A percentile compares a stretch with the other conserved stretches of the same genome.
Conservation (phyloP, 1,140 invertebrate species). For the Nylanderia fulva region DNA sequence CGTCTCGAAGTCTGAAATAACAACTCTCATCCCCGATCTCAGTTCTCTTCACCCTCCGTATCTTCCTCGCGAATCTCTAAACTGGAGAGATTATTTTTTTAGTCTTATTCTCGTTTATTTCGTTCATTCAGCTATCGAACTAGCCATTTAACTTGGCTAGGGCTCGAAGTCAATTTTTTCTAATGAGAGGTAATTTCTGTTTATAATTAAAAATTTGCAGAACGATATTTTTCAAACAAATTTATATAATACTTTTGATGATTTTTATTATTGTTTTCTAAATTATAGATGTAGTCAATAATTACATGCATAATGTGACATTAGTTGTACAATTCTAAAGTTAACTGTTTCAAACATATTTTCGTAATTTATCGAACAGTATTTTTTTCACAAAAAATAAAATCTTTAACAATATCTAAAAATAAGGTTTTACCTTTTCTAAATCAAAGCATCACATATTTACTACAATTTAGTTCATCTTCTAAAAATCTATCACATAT, state of each 20-base stretch:
- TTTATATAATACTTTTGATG: too few relatives aligned
- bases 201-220: neutral
- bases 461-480: neutral
- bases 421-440: neutral
- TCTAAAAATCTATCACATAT: neutral
- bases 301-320: neutral
- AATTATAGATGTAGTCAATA: neutral
- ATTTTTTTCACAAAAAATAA: neutral
- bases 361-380: neutral
- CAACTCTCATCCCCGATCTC: constrained; percentile 75
- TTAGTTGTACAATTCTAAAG: neutral
- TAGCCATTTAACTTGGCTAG: constrained; percentile 48
- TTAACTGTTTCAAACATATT: neutral
- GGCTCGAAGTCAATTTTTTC: constrained; percentile 67
- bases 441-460: neutral
- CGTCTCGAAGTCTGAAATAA: constrained; percentile 79
- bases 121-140: constrained; percentile 28
- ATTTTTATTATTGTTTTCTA: neutral
- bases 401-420: neutral
- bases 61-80: constrained; percentile 61
- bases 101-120: constrained; percentile 24
- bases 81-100: constrained; percentile 60
- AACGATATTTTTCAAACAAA: neutral
- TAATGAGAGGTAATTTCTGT: neutral
- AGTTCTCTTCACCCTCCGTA: neutral